Conservation (phyloP, 2,888 invertebrate species). For the Dendrolimus pini region DNA sequence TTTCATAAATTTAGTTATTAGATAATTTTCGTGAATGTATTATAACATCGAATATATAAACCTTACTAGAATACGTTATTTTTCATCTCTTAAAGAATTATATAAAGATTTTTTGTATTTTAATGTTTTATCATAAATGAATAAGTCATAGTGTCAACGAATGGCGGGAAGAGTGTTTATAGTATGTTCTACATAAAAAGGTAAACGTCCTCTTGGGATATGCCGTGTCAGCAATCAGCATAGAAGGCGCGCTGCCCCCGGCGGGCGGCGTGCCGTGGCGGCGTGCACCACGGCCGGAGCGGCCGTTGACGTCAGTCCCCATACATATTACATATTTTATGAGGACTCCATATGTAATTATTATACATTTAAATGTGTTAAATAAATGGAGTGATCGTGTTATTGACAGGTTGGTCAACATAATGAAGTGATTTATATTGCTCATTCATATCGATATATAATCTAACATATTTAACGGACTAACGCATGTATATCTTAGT, state of each 20-base stretch:
- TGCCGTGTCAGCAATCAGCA: constrained; percentile 18
- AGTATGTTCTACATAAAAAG: constrained; percentile 7
- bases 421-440: neutral
- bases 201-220: constrained; percentile 21
- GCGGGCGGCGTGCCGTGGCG: constrained; percentile 4
- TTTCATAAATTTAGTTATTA: too few relatives aligned
- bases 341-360: constrained; percentile 25
- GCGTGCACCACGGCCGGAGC: constrained; percentile 6
- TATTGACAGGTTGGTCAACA: constrained; percentile 2
- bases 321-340: constrained; percentile 27
- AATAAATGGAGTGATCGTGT: constrained; percentile 11
- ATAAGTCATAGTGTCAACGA: constrained; percentile 7
- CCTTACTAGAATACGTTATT: neutral
- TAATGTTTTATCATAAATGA: constrained; percentile 9
- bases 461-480: too few relatives aligned
- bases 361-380: constrained; percentile 14
- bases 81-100: neutral
- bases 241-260: constrained; percentile 10
- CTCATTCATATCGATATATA: too few relatives aligned
- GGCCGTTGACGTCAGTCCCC: constrained; percentile 35
- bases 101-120: neutral
- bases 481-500: too few relatives aligned
- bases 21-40: neutral
- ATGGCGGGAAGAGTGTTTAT: constrained; percentile 6
- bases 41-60: neutral